phyloP scores from a whole-genome alignment of 2,113 vertebrate genomes.

The Pelobates fuscus region DNA sequence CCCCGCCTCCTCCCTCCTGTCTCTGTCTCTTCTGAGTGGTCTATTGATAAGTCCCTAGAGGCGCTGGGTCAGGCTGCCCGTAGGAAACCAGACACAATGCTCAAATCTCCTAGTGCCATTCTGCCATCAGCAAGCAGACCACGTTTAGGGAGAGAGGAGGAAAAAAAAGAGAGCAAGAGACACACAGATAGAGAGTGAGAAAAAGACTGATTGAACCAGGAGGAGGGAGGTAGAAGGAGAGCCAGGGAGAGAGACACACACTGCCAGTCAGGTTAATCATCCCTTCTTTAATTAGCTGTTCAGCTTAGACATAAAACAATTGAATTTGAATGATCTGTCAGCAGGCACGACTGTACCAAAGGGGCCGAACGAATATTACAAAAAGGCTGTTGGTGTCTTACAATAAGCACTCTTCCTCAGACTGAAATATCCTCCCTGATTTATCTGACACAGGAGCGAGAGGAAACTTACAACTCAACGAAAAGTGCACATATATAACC shows the following conservation, averaged over 20 bases:
- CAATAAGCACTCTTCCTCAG: constrained; percentile 69
- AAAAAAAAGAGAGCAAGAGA: constrained; percentile 59
- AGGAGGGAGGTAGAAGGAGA: constrained; percentile 63
- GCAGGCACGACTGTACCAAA: constrained; percentile 81
- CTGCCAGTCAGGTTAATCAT: constrained; percentile 93
- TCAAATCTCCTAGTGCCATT: constrained; percentile 92
- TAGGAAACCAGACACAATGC: constrained; percentile 99
- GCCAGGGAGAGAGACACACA: constrained; percentile 71
- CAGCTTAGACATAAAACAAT: constrained; percentile 88
- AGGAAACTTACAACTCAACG: no score
- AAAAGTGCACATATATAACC: no score
- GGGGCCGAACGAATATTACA: constrained; percentile 81
- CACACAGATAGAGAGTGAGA: constrained; percentile 53
- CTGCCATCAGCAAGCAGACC: constrained; percentile 85
- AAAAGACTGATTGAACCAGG: constrained; percentile 54
- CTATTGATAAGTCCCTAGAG: constrained; percentile 98
- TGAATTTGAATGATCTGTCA: constrained; percentile 88
- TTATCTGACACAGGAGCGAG: constrained; percentile 69
- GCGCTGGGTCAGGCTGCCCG: constrained; percentile 95
- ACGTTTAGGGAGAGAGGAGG: constrained; percentile 76
- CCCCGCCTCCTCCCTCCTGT: constrained; percentile 79
- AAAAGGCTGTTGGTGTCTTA: constrained; percentile 80
- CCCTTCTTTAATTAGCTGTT: constrained; percentile 92
- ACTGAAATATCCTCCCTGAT: constrained; percentile 71
- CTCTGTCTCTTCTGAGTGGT: constrained; percentile 92